Base-by-base conservation (phyloP, 2,888 invertebrate genomes). In the Pachycephus smyrnensis region DNA sequence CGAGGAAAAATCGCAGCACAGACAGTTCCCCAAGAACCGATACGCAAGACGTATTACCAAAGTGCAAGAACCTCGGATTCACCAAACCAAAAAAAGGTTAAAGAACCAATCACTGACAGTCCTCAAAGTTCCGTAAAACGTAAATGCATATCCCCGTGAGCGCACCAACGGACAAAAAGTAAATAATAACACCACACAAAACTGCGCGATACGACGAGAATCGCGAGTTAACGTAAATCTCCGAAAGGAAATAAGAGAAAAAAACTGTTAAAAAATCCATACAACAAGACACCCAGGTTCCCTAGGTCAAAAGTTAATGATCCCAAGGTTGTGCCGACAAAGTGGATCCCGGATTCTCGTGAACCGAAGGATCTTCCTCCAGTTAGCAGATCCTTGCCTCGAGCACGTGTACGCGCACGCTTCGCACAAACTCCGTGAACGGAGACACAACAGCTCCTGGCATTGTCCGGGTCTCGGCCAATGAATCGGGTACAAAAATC, bases 1-100 rank as follows among this genome's bases (percentile, higher is more conserved):
- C 37, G 55, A 69, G 74, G 15, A 77, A 69, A 73, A 68, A 15
- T 75, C 32, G 74, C 69, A 76, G 73, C 75, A 75, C 77, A 73
- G 75, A 77, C 74, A 75, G 75, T 73, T 79, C 79, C 75, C 33
- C 15, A 40, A 15, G 40, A 15, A 0, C 40, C 1, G 15, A 33
- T 3, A 3, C 33, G 33, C 3, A 1, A 3, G 33, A 33, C 33
- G 15, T 40, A 40, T 15, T 40, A 15, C 15, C 40, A 2, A 6
- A 40, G 40, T 15, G 15, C 4, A 40, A 1, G 4, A 37, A 15
- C 15, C 0, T 1, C 4, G 12, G 40, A 40, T 15, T 40, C 40
- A 15, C 4, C 3, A 15, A 15, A 15, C 3, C 3, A 40, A 40
- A 40, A 15, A 36, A n/a, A n/a, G n/a, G n/a, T n/a, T n/a, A 36